Percentiles rank a stretch among this genome's conserved stretches.
phyloP scores from a whole-genome alignment of 2,113 vertebrate species.

The Gallinago media region DNA sequence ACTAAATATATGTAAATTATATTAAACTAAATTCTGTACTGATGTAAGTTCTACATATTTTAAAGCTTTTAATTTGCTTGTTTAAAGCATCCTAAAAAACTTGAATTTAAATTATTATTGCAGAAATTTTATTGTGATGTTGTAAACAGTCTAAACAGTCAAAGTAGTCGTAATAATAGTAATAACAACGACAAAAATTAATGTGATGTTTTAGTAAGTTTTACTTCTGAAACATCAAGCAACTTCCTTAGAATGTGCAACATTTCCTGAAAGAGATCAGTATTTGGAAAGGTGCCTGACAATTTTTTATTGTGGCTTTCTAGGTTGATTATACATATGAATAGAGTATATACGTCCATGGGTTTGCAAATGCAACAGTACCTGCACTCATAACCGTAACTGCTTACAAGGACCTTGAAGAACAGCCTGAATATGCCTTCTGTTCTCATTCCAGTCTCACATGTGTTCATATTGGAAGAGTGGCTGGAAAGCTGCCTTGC shows the following conservation, averaged over 20 bases:
- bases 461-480: background rate
- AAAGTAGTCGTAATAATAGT: background rate
- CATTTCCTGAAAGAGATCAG: conserved; percentile 4
- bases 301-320: background rate
- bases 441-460: background rate
- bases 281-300: background rate
- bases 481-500: too few relatives aligned
- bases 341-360: background rate
- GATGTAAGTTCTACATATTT: background rate
- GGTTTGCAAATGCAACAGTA: background rate
- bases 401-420: background rate
- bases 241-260: background rate
- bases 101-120: background rate
- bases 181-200: background rate
- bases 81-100: background rate
- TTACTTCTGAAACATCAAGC: conserved; percentile 32
- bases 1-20: background rate
- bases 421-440: background rate
- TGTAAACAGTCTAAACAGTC: background rate
- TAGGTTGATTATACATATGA: background rate
- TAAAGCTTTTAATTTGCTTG: background rate
- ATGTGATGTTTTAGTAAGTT: background rate
- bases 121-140: background rate
- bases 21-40: background rate
- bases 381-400: background rate